phyloP scores from a whole-genome alignment of 2,888 invertebrate species.

The Dicycla oo region DNA sequence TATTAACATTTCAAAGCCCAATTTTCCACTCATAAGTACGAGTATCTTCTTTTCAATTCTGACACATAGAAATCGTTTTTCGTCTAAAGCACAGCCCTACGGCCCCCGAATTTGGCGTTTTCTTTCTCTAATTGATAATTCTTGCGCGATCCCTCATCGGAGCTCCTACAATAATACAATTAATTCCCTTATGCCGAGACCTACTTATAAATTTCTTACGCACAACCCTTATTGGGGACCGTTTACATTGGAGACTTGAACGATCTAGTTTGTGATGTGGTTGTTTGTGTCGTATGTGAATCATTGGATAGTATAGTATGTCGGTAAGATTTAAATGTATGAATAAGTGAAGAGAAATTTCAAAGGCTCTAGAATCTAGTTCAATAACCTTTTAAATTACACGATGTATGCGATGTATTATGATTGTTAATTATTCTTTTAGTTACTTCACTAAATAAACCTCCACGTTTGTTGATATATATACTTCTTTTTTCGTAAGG shows the following conservation, averaged over 20 bases:
- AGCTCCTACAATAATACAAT: slow-evolving; percentile 88
- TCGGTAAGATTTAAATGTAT: not conserved
- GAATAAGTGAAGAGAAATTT: not conserved
- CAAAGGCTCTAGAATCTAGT: not conserved
- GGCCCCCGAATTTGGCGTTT: slow-evolving; percentile 71
- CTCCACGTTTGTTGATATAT: not conserved
- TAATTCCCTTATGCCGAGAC: slow-evolving; percentile 87
- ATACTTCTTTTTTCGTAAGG: not conserved
- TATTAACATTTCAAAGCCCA: no score
- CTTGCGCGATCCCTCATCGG: slow-evolving; percentile 87
- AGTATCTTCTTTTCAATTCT: slow-evolving; percentile 6
- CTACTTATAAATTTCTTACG: slow-evolving; percentile 86
- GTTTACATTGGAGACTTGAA: slow-evolving; percentile 64
- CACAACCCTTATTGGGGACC: slow-evolving; percentile 75
- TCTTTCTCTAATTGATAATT: slow-evolving; percentile 90
- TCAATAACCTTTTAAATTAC: not conserved
- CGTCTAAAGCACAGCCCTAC: slow-evolving; percentile 60
- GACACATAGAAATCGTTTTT: slow-evolving; percentile 12
- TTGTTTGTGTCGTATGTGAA: not conserved
- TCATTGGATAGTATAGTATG: not conserved
- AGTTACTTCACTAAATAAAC: not conserved
- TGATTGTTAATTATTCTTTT: not conserved
- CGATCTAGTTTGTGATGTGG: slow-evolving; percentile 5
- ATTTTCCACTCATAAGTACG: not conserved
- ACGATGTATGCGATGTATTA: not conserved